Evolutionary conservation across 2,797 vertebrate genomes (phyloP), one percentile per base, ranked within the genome.

Genomic region (Phrynocephalus forsythii): DNA sequence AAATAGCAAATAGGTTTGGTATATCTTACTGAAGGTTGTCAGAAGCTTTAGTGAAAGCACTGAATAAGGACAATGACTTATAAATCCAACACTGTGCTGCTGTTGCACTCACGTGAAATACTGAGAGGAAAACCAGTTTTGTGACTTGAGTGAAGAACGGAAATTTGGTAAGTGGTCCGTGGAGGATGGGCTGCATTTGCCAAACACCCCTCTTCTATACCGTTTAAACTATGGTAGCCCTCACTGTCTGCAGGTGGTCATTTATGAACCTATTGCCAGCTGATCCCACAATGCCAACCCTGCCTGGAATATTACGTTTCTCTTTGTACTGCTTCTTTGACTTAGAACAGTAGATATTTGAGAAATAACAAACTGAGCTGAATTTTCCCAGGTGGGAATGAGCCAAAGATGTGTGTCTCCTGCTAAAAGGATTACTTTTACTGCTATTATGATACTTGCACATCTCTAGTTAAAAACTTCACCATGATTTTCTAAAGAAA

Each of bases 51-150:
- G 84, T 77, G 86, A 76, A 89, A 93, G 85, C 82, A 94, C 85
- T 86, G 82, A 10, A 20, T 83, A 78, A 88, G 50, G 84, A 83
- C 50, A 89, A 92, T 89, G 91, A 91, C 92, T 95, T 91, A 78
- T 90, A 87, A 92, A 89, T 87, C 87, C 90, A 87, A 56, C 6
- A 0, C 79, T 79, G 89, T 5, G 1, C 86, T 5, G 1, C 86
- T 87, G 60, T 86, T 89, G n/a, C n/a, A 82, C 91, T 89, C 88
- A 73, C 22, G 87, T 84, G 79, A 89, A 30, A 24, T 16, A 52
- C 28, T 33, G 5, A 48, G 79, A 72, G 44, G 73, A 87, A 89
- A 82, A 81, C 68, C 52, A 79, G 10, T 44, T 72, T 44, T 86
- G 68, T 81, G 16, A 88, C 28, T 66, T 66, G 52, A 69, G 56